A percentile compares a stretch with the other conserved stretches of the same genome.
Evolutionary conservation across 2,113 vertebrate genomes (phyloP).

Genomic region (Myrmecophaga tridactyla): DNA sequence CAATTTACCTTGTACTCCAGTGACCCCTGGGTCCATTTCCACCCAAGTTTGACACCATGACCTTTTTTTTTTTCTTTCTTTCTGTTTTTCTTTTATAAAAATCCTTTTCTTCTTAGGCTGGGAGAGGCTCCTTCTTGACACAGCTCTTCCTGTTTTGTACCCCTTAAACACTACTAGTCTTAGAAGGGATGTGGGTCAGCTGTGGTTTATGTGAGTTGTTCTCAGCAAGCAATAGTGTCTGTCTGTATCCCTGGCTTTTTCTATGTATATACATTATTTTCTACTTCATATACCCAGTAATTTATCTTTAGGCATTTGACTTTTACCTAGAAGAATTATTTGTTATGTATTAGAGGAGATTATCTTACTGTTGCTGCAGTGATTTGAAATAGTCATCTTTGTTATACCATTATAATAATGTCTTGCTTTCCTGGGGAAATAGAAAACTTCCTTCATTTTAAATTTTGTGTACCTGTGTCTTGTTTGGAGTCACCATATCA

Average conservation of each 20-base stretch:
- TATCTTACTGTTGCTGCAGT: not conserved
- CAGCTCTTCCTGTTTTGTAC: slow-evolving; percentile 42
- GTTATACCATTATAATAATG: not conserved
- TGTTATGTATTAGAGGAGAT: slow-evolving; percentile 22
- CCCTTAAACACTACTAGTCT: not conserved
- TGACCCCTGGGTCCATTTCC: not conserved
- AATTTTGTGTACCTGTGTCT: slow-evolving; percentile 10
- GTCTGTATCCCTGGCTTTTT: not conserved
- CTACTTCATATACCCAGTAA: not conserved
- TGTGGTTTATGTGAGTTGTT: slow-evolving; percentile 58
- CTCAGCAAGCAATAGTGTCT: not conserved
- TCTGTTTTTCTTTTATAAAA: no score
- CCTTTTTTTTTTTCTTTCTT: not conserved
- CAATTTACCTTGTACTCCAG: not conserved
- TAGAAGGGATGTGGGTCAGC: not conserved
- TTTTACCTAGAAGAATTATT: not conserved
- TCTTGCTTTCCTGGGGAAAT: not conserved
- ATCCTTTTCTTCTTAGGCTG: slow-evolving; percentile 32
- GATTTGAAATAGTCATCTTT: slow-evolving; percentile 3
- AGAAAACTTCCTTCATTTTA: not conserved
- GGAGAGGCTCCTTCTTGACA: not conserved
- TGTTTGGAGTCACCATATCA: slow-evolving; percentile 22
- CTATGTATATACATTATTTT: not conserved
- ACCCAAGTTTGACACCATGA: not conserved
- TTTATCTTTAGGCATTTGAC: slow-evolving; percentile 16